A percentile compares a stretch with the other conserved stretches of the same genome.
Evolutionary conservation across 2,888 invertebrate genomes (phyloP).

Genomic region (Acanthopleura granulata): DNA sequence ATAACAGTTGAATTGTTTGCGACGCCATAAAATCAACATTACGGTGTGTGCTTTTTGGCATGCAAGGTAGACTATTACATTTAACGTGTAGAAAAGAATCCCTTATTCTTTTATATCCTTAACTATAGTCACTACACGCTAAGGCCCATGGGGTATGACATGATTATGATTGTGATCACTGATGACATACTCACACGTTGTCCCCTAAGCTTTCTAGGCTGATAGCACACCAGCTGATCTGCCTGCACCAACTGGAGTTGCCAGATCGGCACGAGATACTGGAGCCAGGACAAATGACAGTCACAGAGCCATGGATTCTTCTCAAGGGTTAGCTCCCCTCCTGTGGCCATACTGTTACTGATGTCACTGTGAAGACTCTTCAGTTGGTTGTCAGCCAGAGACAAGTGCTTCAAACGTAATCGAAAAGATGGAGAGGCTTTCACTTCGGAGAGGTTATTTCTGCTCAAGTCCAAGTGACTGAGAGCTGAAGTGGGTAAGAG

Average conservation of each 20-base stretch:
- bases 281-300: slow-evolving; percentile 1
- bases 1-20: no score
- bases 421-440: no score
- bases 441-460: background rate
- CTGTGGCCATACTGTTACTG: background rate
- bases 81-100: no score
- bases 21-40: no score
- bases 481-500: background rate
- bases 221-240: background rate
- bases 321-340: background rate
- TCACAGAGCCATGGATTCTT: slow-evolving; percentile 12
- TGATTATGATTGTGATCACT: no score
- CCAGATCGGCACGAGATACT: slow-evolving; percentile 1
- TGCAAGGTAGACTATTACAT: no score
- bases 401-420: background rate
- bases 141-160: no score
- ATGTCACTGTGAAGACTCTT: slow-evolving; percentile 6
- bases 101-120: no score
- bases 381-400: background rate
- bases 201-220: background rate
- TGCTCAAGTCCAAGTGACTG: slow-evolving; percentile 13
- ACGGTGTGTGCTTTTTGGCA: no score
- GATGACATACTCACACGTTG: background rate
- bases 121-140: no score
- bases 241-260: background rate